Percentiles rank a stretch among this genome's conserved stretches.
These are phyloP conservation scores for Pentamera pediparva DNA, from an alignment of 53 echinoderm and acorn worm genomes.

Conservation along the genomic window DNA sequence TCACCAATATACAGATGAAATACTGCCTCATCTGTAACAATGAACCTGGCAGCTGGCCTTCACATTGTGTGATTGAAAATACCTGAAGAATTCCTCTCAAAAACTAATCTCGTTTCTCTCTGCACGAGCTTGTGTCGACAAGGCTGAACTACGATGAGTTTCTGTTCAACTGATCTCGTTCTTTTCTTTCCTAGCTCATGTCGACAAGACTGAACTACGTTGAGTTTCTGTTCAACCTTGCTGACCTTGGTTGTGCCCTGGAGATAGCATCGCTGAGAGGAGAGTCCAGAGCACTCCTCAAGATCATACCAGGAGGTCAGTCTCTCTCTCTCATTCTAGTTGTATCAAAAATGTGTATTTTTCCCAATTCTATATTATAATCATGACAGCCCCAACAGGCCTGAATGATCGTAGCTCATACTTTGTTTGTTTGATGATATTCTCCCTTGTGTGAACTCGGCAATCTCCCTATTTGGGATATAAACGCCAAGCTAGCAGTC, in stretches of 20 bases:
- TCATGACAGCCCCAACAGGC: not conserved
- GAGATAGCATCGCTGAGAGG: conserved; percentile 68
- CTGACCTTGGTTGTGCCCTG: conserved; percentile 79
- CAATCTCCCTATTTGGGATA: no score
- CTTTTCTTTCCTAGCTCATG: conserved; percentile 58
- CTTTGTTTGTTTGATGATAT: no score
- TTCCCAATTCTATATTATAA: not conserved
- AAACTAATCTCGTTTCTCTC: no score
- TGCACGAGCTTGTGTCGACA: no score
- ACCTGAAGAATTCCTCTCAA: no score
- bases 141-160: not conserved
- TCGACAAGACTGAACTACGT: conserved; percentile 81
- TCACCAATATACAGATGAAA: no score
- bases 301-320: conserved; percentile 89
- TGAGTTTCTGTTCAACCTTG: conserved; percentile 85
- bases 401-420: no score
- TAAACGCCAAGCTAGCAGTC: no score
- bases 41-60: no score
- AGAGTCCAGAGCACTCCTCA: conserved; percentile 83
- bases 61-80: no score
- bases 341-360: not conserved
- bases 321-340: not conserved
- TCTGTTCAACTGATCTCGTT: not conserved
- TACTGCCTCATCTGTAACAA: no score
- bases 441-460: no score